Evolutionary conservation across 2,113 vertebrate species (phyloP), one percentile per base, ranked within the genome.

Genomic region (Pteropus alecto): DNA sequence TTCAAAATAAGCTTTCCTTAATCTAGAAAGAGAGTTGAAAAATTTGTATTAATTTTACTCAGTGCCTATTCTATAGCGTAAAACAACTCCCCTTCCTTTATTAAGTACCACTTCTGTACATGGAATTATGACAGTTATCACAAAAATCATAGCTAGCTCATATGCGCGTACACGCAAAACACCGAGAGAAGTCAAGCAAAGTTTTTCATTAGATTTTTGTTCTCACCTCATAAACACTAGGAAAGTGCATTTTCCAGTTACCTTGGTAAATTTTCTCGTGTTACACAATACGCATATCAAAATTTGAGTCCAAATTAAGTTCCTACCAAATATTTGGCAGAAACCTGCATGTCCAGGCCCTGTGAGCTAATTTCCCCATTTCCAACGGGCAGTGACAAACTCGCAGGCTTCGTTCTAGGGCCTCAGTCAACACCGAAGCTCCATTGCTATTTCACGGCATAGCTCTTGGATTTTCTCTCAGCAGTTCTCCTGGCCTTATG

Each of bases 281-380:
- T 54, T 74, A 86, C 15, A 26, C 24, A 86, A 86, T 9, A 56
- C 0, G 48, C 26, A 89, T 26, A 74, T 38, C 56, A 35, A 68
- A 84, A 68, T 84, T 7, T 24, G 51, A 87, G 3, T 90, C 58
- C 22, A 90, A 90, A 84, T 51, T 92, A 68, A 95, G 84, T 94
- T 58, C 63, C 48, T 43, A 60, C 76, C 63, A 58, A 79, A 15
- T 77, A 88, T 89, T 43, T 93, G 74, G 65, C 54, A 89, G 79
- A 74, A 78, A 79, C 14, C 58, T 41, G 7, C 26, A 35, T 11
- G 71, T 22, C n/a, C 3, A 12, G 11, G 46, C 28, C 15, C 60
- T 71, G 11, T n/a, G n/a, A 94, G 24, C 33, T 16, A 18, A 73
- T 19, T 28, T 38, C 56, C 41, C 41, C n/a, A 12, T 35, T 95